Evolutionary conservation across 1,140 invertebrate genomes (phyloP).

Genomic region (Notospermus geniculatus): DNA sequence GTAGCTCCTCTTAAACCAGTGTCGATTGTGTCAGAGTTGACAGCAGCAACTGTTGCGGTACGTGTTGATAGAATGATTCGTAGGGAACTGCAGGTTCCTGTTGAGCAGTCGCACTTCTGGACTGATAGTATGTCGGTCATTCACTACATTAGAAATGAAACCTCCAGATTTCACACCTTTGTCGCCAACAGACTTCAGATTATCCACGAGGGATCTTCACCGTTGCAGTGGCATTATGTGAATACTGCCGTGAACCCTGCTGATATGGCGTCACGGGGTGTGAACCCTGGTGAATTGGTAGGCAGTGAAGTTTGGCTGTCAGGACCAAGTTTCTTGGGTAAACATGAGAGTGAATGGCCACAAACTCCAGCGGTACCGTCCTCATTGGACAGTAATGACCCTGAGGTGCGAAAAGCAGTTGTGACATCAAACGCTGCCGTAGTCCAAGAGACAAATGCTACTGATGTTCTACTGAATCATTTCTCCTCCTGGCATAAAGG

Average conservation of each 20-base stretch:
- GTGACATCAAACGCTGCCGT: background rate
- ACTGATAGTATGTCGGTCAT: too few relatives aligned
- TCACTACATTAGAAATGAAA: too few relatives aligned
- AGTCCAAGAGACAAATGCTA: background rate
- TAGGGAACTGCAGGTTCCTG: conserved; percentile 4
- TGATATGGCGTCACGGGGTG: too few relatives aligned
- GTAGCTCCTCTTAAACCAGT: conserved; percentile 12
- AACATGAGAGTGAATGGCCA: conserved; percentile 8
- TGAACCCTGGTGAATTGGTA: background rate
- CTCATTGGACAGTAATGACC: background rate
- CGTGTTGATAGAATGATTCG: conserved; percentile 3
- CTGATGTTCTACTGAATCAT: background rate
- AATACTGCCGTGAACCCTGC: background rate
- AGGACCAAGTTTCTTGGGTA: background rate
- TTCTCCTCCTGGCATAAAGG: background rate
- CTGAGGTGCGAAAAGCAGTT: background rate
- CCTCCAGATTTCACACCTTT: conserved; percentile 4
- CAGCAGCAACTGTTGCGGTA: conserved; percentile 7
- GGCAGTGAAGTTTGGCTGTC: background rate
- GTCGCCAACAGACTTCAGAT: conserved; percentile 4
- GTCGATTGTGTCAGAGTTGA: conserved; percentile 12
- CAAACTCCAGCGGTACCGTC: background rate
- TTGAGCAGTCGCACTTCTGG: conserved; percentile 7
- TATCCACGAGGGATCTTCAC: background rate
- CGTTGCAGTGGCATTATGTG: background rate